Percentiles rank a stretch among this genome's conserved stretches.
Conservation (phyloP, 2,113 vertebrate species). For the Nesogale talazaci region DNA sequence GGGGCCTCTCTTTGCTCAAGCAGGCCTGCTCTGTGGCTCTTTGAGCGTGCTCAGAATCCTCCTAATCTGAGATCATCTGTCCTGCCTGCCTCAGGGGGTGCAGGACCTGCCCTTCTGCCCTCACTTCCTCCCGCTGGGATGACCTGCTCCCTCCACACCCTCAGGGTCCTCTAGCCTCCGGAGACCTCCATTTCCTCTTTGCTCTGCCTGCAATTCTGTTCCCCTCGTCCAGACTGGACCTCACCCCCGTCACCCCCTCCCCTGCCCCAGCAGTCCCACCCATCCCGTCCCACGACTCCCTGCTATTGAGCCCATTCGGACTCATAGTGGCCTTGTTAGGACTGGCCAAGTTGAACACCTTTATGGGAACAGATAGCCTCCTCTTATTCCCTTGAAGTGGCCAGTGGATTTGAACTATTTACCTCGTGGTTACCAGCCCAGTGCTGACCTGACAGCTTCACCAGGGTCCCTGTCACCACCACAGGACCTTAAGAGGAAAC, state of each 20-base stretch:
- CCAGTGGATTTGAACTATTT: too few species aligned
- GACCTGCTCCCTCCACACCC: not conserved
- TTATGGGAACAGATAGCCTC: too few species aligned
- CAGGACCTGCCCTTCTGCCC: not conserved
- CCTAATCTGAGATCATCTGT: too few species aligned
- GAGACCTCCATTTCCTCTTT: not conserved
- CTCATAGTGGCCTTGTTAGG: not conserved
- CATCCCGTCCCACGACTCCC: fast-evolving
- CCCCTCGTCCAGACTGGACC: not conserved
- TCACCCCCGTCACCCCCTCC: not conserved
- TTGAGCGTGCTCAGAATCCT: too few species aligned
- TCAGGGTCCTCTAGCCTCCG: not conserved
- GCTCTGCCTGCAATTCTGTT: not conserved
- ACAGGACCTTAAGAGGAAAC: too few species aligned
- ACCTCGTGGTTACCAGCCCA: too few species aligned
- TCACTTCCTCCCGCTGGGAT: not conserved
- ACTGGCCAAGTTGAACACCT: too few species aligned
- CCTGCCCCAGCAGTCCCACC: fast-evolving
- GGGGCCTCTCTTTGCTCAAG: not conserved
- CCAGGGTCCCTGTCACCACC: too few species aligned
- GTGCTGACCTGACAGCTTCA: too few species aligned
- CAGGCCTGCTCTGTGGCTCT: too few species aligned
- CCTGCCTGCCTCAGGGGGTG: too few species aligned
- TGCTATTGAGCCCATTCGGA: not conserved
- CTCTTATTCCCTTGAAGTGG: too few species aligned